phyloP scores from a whole-genome alignment of 2,797 vertebrate species.

The Brachyalestes nurse region DNA sequence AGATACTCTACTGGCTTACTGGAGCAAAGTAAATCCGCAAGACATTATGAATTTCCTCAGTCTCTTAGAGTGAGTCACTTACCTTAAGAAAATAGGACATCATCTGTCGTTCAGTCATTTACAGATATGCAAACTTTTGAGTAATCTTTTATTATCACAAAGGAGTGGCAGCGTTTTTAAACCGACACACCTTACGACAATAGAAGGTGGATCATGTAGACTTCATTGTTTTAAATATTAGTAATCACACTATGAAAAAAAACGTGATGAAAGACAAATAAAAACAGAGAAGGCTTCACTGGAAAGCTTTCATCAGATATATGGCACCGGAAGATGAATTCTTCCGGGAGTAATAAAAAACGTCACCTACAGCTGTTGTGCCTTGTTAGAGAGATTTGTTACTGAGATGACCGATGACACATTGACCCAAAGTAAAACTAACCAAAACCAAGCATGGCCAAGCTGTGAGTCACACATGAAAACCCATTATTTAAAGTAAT shows the following conservation, averaged over 20 bases:
- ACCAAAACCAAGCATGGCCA: background rate
- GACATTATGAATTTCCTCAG: slow-evolving; percentile 92
- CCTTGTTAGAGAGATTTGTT: background rate
- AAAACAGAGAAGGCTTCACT: background rate
- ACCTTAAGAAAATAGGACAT: background rate
- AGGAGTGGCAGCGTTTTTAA: background rate
- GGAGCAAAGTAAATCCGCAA: slow-evolving; percentile 92
- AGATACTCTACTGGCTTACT: slow-evolving; percentile 91
- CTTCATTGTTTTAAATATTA: background rate
- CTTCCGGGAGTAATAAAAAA: background rate
- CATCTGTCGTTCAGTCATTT: background rate
- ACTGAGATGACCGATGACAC: background rate
- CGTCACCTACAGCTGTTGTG: background rate
- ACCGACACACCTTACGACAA: background rate
- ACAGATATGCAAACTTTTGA: background rate
- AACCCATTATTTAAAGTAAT: background rate
- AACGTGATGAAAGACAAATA: background rate
- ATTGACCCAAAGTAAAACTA: background rate
- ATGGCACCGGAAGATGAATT: background rate
- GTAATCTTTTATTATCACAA: background rate
- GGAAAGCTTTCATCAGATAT: background rate
- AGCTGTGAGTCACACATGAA: background rate
- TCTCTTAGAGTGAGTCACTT: slow-evolving; percentile 90
- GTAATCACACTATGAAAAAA: background rate
- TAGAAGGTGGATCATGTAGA: background rate